Evolutionary conservation across 2,797 vertebrate species (phyloP), one percentile per base, ranked within the genome.

Genomic region (Labroides dimidiatus): DNA sequence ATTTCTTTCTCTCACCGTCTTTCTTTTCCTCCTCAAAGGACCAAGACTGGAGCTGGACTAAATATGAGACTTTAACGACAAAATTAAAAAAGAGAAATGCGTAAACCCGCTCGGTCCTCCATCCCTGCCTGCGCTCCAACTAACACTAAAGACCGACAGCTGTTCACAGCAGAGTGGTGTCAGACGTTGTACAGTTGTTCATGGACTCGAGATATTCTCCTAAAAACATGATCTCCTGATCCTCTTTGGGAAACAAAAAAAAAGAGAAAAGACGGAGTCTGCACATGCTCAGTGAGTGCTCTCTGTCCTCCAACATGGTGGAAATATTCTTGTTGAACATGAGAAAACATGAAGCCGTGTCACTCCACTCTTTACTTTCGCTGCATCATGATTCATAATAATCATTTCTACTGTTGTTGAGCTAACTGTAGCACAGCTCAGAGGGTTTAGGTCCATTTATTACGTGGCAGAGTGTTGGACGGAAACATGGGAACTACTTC

Each of bases 11-110:
- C 30, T 33, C 8, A 33, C 30, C 30, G 24, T 33, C 30, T 33
- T 33, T 33, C 30, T 9, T 33, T n/a, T 33, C 8, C 53, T 86
- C 15, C 30, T 39, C 13, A 13, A 77, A 93, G 92, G 92, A 93
- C 80, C 92, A 93, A 80, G 92, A 93, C 85, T 94, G 93, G 93
- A 93, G 92, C 84, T 93, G 93, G 93, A 93, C 90, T 6, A 92
- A 93, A 82, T 93, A 93, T 15, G 93, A 94, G 63, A 87, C 91
- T 8, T 69, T 93, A 74, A 77, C 87, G 0, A 87, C 86, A 7
- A 93, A 93, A 75, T 73, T 92, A 75, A 92, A 92, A 83, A 92
- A 93, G 77, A 69, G 78, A 66, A 92, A 92, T 1, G 84, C 88
- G 1, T 91, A 67, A 87, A 45, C 27, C 14, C 27, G 0, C 44